phyloP scores from a whole-genome alignment of 2,113 vertebrate genomes.

The Pagrus major region DNA sequence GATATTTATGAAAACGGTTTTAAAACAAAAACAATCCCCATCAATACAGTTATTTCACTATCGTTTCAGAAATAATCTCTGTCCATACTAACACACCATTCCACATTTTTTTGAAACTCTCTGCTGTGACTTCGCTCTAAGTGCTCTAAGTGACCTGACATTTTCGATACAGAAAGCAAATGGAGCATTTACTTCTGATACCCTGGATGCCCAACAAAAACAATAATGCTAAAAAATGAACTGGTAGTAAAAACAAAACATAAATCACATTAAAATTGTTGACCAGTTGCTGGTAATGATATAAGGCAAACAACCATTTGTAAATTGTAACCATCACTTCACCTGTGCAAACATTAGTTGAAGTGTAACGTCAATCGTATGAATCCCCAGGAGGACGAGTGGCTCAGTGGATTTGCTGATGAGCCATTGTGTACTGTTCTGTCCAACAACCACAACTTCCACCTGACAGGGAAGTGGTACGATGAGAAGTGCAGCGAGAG shows the following conservation, averaged over 20 bases:
- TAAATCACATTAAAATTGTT: neutral
- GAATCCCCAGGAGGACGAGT: conserved; percentile 63
- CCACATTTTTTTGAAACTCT: no score
- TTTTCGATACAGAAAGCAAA: neutral
- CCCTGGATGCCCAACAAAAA: neutral
- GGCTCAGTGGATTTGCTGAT: conserved; percentile 66
- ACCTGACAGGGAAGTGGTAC: conserved; percentile 94
- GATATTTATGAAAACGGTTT: no score
- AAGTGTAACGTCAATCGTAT: neutral
- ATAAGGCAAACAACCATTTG: neutral
- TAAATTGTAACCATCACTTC: neutral
- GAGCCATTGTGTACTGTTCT: conserved; percentile 87
- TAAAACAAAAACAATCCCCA: no score
- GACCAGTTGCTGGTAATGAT: neutral
- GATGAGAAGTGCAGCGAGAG: conserved; percentile 89
- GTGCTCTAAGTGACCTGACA: neutral
- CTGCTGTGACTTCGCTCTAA: no score
- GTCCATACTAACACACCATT: no score
- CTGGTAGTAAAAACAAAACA: neutral
- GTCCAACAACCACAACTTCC: conserved; percentile 91
- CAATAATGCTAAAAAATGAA: neutral
- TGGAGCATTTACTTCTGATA: neutral
- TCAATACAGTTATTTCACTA: no score
- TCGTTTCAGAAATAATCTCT: no score
- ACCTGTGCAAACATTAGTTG: neutral